phyloP scores from a whole-genome alignment of 2,113 vertebrate species.

The Bufo bufo region DNA sequence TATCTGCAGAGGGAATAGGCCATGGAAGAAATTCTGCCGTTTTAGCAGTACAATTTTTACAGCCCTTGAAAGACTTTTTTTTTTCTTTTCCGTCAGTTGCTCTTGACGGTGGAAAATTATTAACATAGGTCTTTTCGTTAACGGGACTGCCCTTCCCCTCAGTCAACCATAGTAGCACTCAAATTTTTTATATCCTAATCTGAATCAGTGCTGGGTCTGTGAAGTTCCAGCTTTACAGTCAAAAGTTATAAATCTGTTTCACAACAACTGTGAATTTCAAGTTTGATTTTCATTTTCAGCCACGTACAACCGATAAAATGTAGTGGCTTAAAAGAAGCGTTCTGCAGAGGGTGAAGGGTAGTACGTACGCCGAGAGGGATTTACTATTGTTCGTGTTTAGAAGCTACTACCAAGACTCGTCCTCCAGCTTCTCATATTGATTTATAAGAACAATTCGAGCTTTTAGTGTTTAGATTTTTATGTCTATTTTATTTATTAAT shows the following conservation, averaged over 20 bases:
- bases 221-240: conserved; percentile 16
- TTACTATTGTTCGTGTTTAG: conserved; percentile 30
- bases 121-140: conserved; percentile 8
- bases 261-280: conserved; percentile 38
- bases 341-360: conserved; percentile 27
- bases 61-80: conserved; percentile 38
- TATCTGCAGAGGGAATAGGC: neutral
- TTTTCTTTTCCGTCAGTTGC: neutral
- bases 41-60: conserved; percentile 35
- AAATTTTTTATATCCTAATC: conserved; percentile 26
- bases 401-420: neutral
- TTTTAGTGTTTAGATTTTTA: conserved; percentile 1
- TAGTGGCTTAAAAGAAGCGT: neutral
- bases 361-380: neutral
- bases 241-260: conserved; percentile 36
- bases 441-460: neutral
- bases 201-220: neutral
- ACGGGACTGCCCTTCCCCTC: conserved; percentile 34
- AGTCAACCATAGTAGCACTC: conserved; percentile 30
- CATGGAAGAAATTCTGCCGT: conserved; percentile 20
- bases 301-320: conserved; percentile 34
- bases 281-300: conserved; percentile 24
- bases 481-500: conserved; percentile 9
- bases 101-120: conserved; percentile 10
- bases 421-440: neutral